These are phyloP conservation scores for Microctonus hyperodae DNA, from an alignment of 2,888 invertebrate species.

Conservation along the genomic window DNA sequence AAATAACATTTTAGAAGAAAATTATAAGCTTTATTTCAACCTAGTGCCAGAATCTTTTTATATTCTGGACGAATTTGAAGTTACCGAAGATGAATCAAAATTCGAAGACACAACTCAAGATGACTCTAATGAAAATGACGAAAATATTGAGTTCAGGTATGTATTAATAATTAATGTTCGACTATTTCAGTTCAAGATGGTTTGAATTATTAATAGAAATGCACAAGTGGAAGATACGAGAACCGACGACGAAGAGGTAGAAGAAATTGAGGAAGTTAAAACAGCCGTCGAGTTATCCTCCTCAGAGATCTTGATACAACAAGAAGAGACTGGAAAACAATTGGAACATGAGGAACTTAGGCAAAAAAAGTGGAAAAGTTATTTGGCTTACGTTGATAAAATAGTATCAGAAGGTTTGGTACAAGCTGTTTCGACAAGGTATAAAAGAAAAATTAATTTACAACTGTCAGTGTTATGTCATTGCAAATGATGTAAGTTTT, in stretches of 20 bases:
- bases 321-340: constrained; percentile 65
- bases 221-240: constrained; percentile 37
- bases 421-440: constrained; percentile 65
- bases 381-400: constrained; percentile 72
- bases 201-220: background rate
- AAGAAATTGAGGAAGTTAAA: constrained; percentile 63
- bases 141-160: background rate
- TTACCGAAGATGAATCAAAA: constrained; percentile 15
- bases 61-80: constrained; percentile 42
- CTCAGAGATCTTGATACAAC: constrained; percentile 45
- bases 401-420: constrained; percentile 68
- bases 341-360: constrained; percentile 53
- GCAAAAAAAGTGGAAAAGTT: constrained; percentile 67
- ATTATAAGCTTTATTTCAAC: constrained; percentile 76
- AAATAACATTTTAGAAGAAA: constrained; percentile 68
- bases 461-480: background rate
- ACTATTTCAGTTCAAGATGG: background rate
- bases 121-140: background rate
- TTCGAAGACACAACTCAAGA: background rate
- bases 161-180: background rate
- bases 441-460: constrained; percentile 1
- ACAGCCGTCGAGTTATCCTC: constrained; percentile 40
- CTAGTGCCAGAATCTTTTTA: constrained; percentile 64
- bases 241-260: constrained; percentile 32
- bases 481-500: constrained; percentile 3